phyloP scores from a whole-genome alignment of 2,888 invertebrate genomes.

The Linyphia triangularis region DNA sequence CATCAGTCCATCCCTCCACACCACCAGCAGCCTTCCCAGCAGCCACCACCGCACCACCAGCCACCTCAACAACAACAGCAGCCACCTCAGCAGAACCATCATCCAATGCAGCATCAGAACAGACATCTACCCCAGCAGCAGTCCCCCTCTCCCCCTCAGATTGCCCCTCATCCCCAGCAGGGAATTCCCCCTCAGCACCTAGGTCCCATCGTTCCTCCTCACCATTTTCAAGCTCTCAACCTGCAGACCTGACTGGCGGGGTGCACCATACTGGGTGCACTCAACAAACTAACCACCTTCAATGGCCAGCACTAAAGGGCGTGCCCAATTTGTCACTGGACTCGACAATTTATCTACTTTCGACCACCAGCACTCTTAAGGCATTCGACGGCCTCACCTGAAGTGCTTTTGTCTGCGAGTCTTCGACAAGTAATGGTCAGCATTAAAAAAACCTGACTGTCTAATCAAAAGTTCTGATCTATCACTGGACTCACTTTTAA shows the following conservation, averaged over 20 bases:
- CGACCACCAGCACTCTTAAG: too few species aligned
- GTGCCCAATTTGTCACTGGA: too few species aligned
- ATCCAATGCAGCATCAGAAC: slow-evolving; percentile 65
- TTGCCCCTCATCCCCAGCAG: slow-evolving; percentile 66
- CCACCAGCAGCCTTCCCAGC: slow-evolving; percentile 72
- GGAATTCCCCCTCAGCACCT: slow-evolving; percentile 45
- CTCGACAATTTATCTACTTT: too few species aligned
- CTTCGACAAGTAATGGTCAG: too few species aligned
- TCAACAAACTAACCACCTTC: slow-evolving; percentile 57
- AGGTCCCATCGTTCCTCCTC: slow-evolving; percentile 59
- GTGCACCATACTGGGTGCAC: slow-evolving; percentile 76
- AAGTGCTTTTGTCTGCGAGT: too few species aligned
- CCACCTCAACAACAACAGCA: slow-evolving; percentile 61
- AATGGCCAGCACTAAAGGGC: slow-evolving; percentile 18
- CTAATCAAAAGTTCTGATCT: too few species aligned
- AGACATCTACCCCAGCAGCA: slow-evolving; percentile 67
- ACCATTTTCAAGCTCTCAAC: slow-evolving; percentile 70
- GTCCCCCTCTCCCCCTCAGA: slow-evolving; percentile 67
- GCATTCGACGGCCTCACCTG: too few species aligned
- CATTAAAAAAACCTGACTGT: too few species aligned
- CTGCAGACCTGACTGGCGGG: slow-evolving; percentile 76
- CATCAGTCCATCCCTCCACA: slow-evolving; percentile 69
- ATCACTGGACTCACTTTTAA: too few species aligned
- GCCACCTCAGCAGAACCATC: slow-evolving; percentile 47
- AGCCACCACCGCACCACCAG: slow-evolving; percentile 43